These are phyloP conservation scores for Dissostichus mawsoni DNA, from an alignment of 2,113 vertebrate genomes.

Conservation along the genomic window DNA sequence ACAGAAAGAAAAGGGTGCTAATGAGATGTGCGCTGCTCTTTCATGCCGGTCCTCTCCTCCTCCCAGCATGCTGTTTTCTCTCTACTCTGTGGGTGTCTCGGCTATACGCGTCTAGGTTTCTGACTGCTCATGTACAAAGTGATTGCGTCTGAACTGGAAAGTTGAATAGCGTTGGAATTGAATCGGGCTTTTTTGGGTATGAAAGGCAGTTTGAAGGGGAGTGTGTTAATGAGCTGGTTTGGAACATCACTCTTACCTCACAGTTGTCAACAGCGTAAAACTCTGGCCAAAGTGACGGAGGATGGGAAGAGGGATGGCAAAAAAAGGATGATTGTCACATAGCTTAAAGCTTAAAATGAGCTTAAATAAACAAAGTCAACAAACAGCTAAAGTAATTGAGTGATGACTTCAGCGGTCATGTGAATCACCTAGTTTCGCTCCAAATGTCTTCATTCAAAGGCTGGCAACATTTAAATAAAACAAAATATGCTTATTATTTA, in stretches of 20 bases:
- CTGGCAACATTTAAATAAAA: slow-evolving; percentile 5
- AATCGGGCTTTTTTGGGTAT: slow-evolving; percentile 33
- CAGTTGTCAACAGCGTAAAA: slow-evolving; percentile 13
- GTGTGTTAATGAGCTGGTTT: slow-evolving; percentile 58
- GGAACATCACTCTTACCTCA: slow-evolving; percentile 29
- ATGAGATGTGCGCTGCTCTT: slow-evolving; percentile 59
- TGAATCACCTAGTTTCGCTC: neutral
- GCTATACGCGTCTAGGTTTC: slow-evolving; percentile 32
- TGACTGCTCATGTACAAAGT: slow-evolving; percentile 53
- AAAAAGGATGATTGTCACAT: neutral
- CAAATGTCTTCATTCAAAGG: slow-evolving; percentile 12
- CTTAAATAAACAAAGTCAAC: slow-evolving; percentile 12
- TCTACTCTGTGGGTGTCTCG: slow-evolving; percentile 43
- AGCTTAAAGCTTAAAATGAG: slow-evolving; percentile 4
- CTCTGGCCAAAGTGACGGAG: slow-evolving; percentile 19
- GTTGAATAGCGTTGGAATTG: slow-evolving; percentile 53
- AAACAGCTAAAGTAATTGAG: slow-evolving; percentile 16
- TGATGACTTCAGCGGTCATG: neutral
- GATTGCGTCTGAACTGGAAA: slow-evolving; percentile 40
- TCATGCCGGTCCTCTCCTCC: slow-evolving; percentile 54
- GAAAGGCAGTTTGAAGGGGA: slow-evolving; percentile 38
- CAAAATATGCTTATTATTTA: neutral
- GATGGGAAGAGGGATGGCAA: neutral
- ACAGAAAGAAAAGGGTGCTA: slow-evolving; percentile 49
- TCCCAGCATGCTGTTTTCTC: slow-evolving; percentile 44